Conservation (phyloP, 1,140 invertebrate genomes). For the Paraescarpia echinospica region DNA sequence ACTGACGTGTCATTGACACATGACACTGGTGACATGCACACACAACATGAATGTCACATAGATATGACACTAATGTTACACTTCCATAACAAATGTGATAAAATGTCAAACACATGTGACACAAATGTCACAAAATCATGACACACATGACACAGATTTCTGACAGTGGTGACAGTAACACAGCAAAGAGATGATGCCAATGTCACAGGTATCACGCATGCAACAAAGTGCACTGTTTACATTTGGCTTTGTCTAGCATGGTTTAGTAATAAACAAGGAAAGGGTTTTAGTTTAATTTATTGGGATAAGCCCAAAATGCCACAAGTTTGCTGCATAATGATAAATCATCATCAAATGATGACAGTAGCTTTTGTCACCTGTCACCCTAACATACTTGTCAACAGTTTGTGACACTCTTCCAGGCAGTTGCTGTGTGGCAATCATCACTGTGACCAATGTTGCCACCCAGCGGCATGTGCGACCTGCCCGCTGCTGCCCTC, state of each 20-base stretch:
- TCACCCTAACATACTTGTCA: not conserved
- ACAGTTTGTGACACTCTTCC: conserved; percentile 31
- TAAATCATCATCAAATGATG: not conserved
- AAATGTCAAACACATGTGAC: no score
- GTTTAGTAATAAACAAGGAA: no score
- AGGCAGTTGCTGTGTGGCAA: conserved; percentile 54
- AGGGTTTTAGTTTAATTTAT: no score
- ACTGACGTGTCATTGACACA: not conserved
- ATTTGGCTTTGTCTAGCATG: not conserved
- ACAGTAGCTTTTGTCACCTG: not conserved
- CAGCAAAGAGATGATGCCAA: not conserved
- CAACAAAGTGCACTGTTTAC: not conserved
- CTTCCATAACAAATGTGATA: no score
- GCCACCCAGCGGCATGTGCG: conserved; percentile 52
- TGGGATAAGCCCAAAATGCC: no score
- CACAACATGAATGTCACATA: not conserved
- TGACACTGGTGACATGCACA: no score
- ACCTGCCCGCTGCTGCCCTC: conserved; percentile 44
- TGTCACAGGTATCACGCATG: not conserved
- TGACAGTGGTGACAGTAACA: not conserved
- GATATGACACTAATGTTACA: not conserved
- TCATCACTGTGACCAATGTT: conserved; percentile 51
- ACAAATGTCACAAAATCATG: not conserved
- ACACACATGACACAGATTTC: not conserved
- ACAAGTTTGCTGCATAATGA: not conserved